phyloP scores from a whole-genome alignment of 2,888 invertebrate genomes.

The Cheilosia pagana region DNA sequence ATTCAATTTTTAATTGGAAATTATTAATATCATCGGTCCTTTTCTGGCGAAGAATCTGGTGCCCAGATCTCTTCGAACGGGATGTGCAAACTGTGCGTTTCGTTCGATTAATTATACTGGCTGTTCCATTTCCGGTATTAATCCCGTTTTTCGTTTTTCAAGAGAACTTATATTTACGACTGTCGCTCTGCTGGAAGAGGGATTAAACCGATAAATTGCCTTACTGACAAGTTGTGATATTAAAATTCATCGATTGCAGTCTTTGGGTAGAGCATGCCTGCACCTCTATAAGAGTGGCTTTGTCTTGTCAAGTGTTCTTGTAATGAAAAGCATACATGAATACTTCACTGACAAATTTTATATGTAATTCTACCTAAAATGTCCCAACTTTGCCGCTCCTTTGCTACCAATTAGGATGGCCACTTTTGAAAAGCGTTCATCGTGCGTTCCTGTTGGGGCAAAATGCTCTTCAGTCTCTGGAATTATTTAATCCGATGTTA shows the following conservation, averaged over 20 bases:
- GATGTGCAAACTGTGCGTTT: too few species aligned
- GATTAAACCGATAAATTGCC: conserved; percentile 41
- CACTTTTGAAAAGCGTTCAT: too few species aligned
- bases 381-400: too few species aligned
- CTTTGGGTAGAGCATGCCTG: not conserved
- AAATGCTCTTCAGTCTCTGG: not conserved
- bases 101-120: too few species aligned
- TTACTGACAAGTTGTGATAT: conserved; percentile 26
- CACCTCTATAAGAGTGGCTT: too few species aligned
- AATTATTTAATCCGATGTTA: conserved; percentile 20
- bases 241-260: conserved; percentile 29
- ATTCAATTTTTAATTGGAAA: conserved; percentile 50
- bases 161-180: conserved; percentile 23
- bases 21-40: conserved; percentile 28
- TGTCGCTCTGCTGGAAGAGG: conserved; percentile 2
- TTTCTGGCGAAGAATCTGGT: not conserved
- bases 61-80: not conserved
- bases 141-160: not conserved
- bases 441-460: too few species aligned
- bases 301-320: too few species aligned
- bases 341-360: too few species aligned
- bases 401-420: too few species aligned
- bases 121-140: too few species aligned
- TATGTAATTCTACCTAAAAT: too few species aligned
- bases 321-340: too few species aligned